Conservation (phyloP, 2,888 invertebrate genomes). For the Lapara coniferarum region DNA sequence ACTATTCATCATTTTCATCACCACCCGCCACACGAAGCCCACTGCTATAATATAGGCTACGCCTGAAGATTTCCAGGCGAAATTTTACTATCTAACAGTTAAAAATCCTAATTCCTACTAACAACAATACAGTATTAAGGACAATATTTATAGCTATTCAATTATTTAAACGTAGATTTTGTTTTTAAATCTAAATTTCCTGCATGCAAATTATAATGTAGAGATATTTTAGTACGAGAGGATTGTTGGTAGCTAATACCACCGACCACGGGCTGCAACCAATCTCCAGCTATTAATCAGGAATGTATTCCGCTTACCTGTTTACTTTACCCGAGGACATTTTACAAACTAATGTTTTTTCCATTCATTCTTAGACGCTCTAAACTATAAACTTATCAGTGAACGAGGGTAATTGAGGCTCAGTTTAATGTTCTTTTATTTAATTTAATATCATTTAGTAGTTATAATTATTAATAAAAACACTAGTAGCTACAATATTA, state of each 20-base stretch:
- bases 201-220: neutral
- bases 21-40: too few species aligned
- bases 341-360: slow-evolving; percentile 34
- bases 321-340: slow-evolving; percentile 49
- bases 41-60: too few species aligned
- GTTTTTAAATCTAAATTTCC: too few species aligned
- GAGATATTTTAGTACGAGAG: neutral
- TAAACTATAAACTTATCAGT: slow-evolving; percentile 23
- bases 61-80: too few species aligned
- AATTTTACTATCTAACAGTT: too few species aligned
- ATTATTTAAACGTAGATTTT: too few species aligned
- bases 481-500: too few species aligned
- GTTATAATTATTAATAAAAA: too few species aligned
- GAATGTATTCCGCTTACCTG: slow-evolving; percentile 57
- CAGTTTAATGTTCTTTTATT: neutral
- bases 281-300: slow-evolving; percentile 71
- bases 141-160: too few species aligned
- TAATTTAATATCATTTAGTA: neutral
- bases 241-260: neutral
- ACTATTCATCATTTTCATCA: too few species aligned
- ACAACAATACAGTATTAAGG: neutral
- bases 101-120: neutral
- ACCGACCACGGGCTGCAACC: slow-evolving; percentile 41
- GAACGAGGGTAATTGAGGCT: neutral
- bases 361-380: slow-evolving; percentile 24